Conservation (phyloP, 2,888 invertebrate genomes). For the Patella ulyssiponensis region DNA sequence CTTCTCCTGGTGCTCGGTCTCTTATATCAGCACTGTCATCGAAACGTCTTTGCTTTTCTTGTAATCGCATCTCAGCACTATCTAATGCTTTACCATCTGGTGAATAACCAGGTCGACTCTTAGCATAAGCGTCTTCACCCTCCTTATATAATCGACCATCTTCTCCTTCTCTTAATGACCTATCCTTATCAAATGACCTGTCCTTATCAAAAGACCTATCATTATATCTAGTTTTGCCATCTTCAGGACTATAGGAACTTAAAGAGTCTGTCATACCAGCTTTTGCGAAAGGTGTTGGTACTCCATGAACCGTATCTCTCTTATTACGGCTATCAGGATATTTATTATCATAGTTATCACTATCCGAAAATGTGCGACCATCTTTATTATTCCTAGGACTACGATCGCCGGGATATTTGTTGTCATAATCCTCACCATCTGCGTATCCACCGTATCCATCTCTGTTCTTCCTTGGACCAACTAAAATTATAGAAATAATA, state of each 20-base stretch:
- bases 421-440: background rate
- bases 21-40: constrained; percentile 9
- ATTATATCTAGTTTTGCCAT: background rate
- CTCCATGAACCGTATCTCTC: background rate
- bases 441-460: background rate
- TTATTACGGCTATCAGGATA: background rate
- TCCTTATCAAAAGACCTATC: no score
- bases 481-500: background rate
- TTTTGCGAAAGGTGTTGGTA: background rate
- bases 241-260: background rate
- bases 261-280: background rate
- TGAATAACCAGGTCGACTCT: background rate
- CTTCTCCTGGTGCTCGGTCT: background rate
- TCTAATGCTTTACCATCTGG: background rate
- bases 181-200: no score
- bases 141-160: background rate
- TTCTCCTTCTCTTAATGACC: background rate
- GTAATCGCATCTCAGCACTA: background rate
- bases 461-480: constrained; percentile 7
- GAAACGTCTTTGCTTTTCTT: background rate
- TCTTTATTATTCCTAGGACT: background rate
- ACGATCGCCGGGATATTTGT: background rate
- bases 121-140: background rate
- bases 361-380: background rate
- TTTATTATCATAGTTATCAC: background rate